Percentiles rank a stretch among this genome's conserved stretches.
Evolutionary conservation across 2,888 invertebrate genomes (phyloP).

Genomic region (Lamellibrachia columna): DNA sequence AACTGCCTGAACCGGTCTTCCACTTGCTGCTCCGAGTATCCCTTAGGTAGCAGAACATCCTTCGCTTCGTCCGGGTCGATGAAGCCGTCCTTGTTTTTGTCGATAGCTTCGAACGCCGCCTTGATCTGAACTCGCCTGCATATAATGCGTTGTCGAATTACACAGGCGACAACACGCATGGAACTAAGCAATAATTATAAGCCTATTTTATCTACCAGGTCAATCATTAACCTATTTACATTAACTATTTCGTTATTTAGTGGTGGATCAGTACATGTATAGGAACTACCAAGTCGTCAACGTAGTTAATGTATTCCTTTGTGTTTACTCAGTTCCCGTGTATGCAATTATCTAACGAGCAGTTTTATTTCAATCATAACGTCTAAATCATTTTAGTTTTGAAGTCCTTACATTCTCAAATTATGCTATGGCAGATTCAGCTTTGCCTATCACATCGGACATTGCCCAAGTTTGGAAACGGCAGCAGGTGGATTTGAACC

Average conservation of each 20-base stretch:
- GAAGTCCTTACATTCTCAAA: too few relatives aligned
- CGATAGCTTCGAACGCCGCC: slow-evolving; percentile 40
- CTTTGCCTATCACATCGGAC: too few relatives aligned
- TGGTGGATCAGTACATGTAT: neutral
- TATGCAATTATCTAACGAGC: neutral
- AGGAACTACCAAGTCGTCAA: neutral
- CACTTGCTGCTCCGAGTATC: slow-evolving; percentile 22
- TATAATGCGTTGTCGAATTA: neutral
- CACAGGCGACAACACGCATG: neutral
- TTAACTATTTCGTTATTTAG: neutral
- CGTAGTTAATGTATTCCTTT: neutral
- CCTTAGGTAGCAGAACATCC: slow-evolving; percentile 36
- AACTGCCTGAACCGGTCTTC: slow-evolving; percentile 34
- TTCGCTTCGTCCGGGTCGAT: slow-evolving; percentile 37
- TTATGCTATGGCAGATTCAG: too few relatives aligned
- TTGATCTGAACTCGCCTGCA: slow-evolving; percentile 39
- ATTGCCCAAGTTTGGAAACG: too few relatives aligned
- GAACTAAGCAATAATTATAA: too few relatives aligned
- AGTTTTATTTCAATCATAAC: neutral
- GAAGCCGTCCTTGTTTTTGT: slow-evolving; percentile 42
- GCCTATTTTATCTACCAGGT: too few relatives aligned
- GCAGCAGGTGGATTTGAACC: too few relatives aligned
- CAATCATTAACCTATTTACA: too few relatives aligned
- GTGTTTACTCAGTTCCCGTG: neutral
- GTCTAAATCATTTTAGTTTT: neutral